Evolutionary conservation across 2,888 invertebrate species (phyloP).

Genomic region (Eucriotettix oculatus): DNA sequence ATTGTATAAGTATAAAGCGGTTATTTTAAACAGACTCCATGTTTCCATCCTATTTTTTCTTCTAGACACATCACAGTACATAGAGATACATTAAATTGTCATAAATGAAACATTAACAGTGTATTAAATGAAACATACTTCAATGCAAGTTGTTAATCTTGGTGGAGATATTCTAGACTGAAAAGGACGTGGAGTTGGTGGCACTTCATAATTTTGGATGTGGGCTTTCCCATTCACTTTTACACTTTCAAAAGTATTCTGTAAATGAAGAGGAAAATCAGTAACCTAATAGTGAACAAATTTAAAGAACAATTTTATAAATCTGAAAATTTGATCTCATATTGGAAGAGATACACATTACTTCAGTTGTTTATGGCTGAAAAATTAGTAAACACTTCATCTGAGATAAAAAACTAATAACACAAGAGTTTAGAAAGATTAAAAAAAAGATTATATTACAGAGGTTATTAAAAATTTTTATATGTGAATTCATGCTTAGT

Average conservation of each 20-base stretch:
- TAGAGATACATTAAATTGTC: background rate
- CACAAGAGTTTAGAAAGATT: too few relatives aligned
- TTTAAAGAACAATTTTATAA: background rate
- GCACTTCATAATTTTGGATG: constrained; percentile 3
- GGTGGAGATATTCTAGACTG: background rate
- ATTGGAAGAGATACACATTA: too few relatives aligned
- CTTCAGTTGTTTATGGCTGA: too few relatives aligned
- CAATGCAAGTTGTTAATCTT: background rate
- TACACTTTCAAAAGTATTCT: background rate
- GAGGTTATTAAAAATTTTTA: too few relatives aligned
- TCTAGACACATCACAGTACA: background rate
- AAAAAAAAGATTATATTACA: too few relatives aligned
- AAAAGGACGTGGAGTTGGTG: constrained; percentile 1
- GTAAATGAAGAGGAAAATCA: background rate
- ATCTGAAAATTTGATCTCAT: too few relatives aligned
- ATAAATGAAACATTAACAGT: background rate
- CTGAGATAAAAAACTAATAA: too few relatives aligned
- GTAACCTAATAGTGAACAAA: background rate
- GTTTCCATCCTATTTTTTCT: background rate
- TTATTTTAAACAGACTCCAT: too few relatives aligned
- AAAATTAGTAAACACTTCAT: too few relatives aligned
- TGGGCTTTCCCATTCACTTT: background rate
- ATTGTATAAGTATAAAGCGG: background rate
- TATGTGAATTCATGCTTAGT: background rate
- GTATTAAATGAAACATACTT: background rate